These are phyloP conservation scores for Hyaena hyaena DNA, from an alignment of 2,113 vertebrate species.

Conservation along the genomic window DNA sequence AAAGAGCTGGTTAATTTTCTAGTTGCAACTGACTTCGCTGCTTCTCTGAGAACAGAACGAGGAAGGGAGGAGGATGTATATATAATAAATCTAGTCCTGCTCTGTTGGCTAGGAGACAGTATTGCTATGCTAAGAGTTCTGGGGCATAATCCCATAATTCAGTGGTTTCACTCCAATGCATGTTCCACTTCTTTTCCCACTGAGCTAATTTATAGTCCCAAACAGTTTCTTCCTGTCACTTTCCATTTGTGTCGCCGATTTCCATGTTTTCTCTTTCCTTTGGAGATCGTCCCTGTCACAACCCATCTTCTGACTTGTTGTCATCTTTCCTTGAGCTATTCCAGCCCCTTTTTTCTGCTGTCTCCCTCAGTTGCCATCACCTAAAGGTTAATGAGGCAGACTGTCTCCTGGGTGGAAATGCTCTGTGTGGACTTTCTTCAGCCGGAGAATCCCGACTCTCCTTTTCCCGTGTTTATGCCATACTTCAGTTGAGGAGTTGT, in stretches of 20 bases:
- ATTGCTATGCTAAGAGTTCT: constrained; percentile 71
- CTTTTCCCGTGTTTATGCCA: background rate
- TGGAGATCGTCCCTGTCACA: constrained; percentile 72
- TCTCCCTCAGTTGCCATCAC: constrained; percentile 66
- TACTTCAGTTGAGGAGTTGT: background rate
- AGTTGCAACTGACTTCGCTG: constrained; percentile 25
- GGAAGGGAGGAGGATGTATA: constrained; percentile 55
- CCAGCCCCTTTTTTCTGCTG: constrained; percentile 48
- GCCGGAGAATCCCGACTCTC: background rate
- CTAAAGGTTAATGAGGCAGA: constrained; percentile 77
- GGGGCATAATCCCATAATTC: constrained; percentile 79
- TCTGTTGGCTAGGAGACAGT: constrained; percentile 17
- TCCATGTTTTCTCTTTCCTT: constrained; percentile 63
- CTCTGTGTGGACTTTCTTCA: background rate
- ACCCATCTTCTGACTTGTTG: constrained; percentile 77
- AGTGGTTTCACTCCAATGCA: constrained; percentile 73
- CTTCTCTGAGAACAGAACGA: constrained; percentile 67
- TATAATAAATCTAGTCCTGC: constrained; percentile 73
- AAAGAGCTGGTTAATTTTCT: constrained; percentile 74
- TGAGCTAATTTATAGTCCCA: constrained; percentile 80
- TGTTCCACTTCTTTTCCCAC: constrained; percentile 74
- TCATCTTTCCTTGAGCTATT: constrained; percentile 77
- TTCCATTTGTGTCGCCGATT: constrained; percentile 78
- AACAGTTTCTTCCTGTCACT: constrained; percentile 83
- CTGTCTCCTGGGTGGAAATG: constrained; percentile 24